Conservation (phyloP, 2,113 vertebrate species). For the Gulo gulo region DNA sequence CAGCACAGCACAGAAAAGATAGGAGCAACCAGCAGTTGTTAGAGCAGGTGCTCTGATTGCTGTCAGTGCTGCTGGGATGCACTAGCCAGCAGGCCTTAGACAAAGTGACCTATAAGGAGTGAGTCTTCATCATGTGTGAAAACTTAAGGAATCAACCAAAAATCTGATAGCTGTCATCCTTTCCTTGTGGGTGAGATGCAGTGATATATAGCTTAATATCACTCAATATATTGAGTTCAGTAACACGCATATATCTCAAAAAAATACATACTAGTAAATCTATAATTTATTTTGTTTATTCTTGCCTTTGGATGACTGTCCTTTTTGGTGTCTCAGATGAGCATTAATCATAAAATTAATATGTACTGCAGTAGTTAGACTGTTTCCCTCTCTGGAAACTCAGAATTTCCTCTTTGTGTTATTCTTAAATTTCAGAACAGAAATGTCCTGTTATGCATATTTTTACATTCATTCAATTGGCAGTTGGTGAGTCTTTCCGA, state of each 20-base stretch:
- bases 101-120: neutral
- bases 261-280: neutral
- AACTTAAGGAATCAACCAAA: neutral
- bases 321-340: neutral
- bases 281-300: neutral
- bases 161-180: neutral
- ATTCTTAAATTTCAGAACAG: neutral
- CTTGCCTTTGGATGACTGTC: neutral
- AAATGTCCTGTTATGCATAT: neutral
- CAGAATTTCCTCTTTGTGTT: neutral
- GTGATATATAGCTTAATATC: neutral
- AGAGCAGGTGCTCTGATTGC: neutral
- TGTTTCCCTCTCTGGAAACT: neutral
- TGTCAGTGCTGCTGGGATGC: neutral
- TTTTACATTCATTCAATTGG: neutral
- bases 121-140: neutral
- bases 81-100: neutral
- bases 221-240: neutral
- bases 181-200: neutral
- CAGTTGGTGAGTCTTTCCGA: neutral
- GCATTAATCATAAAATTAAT: conserved; percentile 1
- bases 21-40: neutral
- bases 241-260: neutral
- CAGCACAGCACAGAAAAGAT: neutral
- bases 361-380: neutral